Evolutionary conservation across 2,888 invertebrate genomes (phyloP).

Genomic region (Volucella bombylans): DNA sequence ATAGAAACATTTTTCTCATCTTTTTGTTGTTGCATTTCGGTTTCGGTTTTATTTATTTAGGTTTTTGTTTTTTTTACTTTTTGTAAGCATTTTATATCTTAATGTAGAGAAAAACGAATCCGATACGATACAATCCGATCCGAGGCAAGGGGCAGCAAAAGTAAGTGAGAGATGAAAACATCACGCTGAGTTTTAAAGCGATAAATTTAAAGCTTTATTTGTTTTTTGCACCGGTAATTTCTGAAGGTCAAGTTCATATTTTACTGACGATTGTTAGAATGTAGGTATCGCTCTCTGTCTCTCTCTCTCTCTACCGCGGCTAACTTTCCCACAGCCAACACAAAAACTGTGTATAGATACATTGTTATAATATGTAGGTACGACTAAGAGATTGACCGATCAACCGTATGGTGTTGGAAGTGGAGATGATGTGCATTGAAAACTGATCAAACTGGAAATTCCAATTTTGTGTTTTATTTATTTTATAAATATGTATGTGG

Average conservation of each 20-base stretch:
- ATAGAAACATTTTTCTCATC: no score
- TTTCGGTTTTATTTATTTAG: no score
- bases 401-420: conserved; percentile 3
- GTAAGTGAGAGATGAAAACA: not conserved
- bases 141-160: not conserved
- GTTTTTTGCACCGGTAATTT: conserved; percentile 74
- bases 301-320: not conserved
- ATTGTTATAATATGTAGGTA: not conserved
- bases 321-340: not conserved
- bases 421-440: conserved; percentile 46
- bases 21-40: no score
- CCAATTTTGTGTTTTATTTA: conserved; percentile 34
- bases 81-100: conserved; percentile 10
- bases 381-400: not conserved
- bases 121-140: not conserved
- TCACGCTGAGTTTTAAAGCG: not conserved
- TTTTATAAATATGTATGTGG: not conserved
- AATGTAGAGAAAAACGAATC: not conserved
- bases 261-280: conserved; percentile 69
- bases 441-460: conserved; percentile 70
- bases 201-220: conserved; percentile 64
- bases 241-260: conserved; percentile 77
- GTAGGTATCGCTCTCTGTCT: not conserved
- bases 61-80: not conserved
- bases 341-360: not conserved